A percentile compares a stretch with the other conserved stretches of the same genome.
phyloP scores from a whole-genome alignment of 2,888 invertebrate genomes.

The Rosalia funebris region DNA sequence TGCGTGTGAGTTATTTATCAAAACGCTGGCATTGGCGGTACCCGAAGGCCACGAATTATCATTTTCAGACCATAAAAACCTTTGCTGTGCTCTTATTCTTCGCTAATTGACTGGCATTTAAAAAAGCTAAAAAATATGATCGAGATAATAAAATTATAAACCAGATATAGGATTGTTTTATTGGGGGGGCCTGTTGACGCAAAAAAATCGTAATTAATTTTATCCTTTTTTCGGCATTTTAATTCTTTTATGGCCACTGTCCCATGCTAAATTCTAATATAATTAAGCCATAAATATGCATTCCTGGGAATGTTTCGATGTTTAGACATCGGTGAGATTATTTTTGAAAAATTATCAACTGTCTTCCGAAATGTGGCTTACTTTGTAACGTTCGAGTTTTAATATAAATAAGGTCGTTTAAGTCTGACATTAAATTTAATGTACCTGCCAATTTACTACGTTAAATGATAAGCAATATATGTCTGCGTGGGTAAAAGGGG shows the following conservation, averaged over 20 bases:
- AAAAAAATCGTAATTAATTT: conserved; percentile 45
- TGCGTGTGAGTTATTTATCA: conserved; percentile 56
- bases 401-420: background rate
- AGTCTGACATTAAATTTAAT: background rate
- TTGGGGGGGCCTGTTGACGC: conserved; percentile 37
- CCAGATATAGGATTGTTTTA: conserved; percentile 40
- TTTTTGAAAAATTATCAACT: background rate
- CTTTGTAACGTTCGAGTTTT: background rate
- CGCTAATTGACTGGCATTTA: conserved; percentile 55
- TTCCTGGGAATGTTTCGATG: background rate
- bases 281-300: conserved; percentile 23
- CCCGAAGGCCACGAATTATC: conserved; percentile 57
- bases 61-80: conserved; percentile 53
- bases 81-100: conserved; percentile 49
- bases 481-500: no score
- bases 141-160: conserved; percentile 49
- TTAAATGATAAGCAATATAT: no score
- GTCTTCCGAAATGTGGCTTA: background rate
- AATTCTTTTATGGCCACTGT: conserved; percentile 19
- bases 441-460: background rate
- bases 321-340: background rate
- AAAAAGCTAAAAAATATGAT: conserved; percentile 45
- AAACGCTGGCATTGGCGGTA: conserved; percentile 55
- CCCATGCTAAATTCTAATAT: background rate
- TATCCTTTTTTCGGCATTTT: conserved; percentile 13